Evolutionary conservation across 2,888 invertebrate genomes (phyloP), one percentile per base, ranked within the genome.

Genomic region (Amphipyra berbera): DNA sequence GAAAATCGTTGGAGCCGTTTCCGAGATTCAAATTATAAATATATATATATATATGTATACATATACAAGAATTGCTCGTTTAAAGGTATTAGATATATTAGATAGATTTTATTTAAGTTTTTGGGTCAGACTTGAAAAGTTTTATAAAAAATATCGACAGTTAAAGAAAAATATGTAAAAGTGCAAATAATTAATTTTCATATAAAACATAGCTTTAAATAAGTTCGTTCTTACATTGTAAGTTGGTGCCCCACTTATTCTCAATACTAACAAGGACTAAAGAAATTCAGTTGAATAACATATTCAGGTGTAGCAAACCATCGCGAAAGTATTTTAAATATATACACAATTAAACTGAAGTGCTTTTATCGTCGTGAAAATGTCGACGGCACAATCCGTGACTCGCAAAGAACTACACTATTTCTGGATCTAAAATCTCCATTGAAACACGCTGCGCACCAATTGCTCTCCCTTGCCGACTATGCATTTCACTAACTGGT

Each of bases 321-420:
- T 44, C 47, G 35, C 35, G 35, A 57, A 63, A 46, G 38, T 64
- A 64, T 65, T 77, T 69, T 68, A 58, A 59, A 76, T 46, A 47
- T 50, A 61, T 61, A 73, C 64, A 73, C 21, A 71, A 69, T 73
- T 73, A 48, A 68, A 71, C 60, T 61, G 48, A 76, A 79, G 67
- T 79, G 73, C 76, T 71, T 75, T 73, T 64, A 55, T 53, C 35
- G 60, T 58, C 61, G 61, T 38, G 61, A 71, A 75, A 75, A 72
- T 68, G 62, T 67, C 54, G 45, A 27, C 58, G 57, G 58, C 59
- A 61, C 78, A 78, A 76, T 78, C 64, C 57, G 48, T 35, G 38
- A 35, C 58, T 52, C 47, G 65, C 68, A 74, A 76, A 71, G 71
- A 62, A 61, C 44, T 41, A 46, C 21, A 52, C 41, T 53, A 58